Conservation (phyloP, 1,140 invertebrate species). For the Pteromalus puparum region DNA sequence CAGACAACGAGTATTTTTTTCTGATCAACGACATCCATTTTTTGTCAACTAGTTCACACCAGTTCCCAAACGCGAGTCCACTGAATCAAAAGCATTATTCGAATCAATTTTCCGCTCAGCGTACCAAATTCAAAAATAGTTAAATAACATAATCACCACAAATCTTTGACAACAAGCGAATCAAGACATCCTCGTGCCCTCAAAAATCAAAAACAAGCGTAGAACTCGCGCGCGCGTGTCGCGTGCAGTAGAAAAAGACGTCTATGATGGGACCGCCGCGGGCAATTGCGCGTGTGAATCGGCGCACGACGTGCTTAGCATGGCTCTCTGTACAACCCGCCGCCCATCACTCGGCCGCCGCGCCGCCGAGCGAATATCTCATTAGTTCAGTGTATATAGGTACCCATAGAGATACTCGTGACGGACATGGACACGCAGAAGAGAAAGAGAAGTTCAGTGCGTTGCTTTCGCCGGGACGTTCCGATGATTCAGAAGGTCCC, state of each 20-base stretch:
- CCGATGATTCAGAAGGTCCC: not conserved
- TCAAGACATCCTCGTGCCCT: not conserved
- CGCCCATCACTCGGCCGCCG: slow-evolving; percentile 26
- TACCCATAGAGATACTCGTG: slow-evolving; percentile 1
- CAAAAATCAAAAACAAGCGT: not conserved
- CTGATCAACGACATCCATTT: too few species aligned
- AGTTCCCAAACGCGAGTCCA: too few species aligned
- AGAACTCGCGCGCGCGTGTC: not conserved
- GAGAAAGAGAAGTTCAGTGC: slow-evolving; percentile 7
- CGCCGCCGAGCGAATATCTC: slow-evolving; percentile 5
- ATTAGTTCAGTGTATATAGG: not conserved
- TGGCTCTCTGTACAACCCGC: slow-evolving; percentile 16
- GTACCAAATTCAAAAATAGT: too few species aligned
- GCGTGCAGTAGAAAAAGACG: slow-evolving; percentile 42
- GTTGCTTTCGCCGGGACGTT: slow-evolving; percentile 4
- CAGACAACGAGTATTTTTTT: too few species aligned
- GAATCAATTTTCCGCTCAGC: too few species aligned
- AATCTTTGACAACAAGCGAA: not conserved
- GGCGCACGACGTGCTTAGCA: slow-evolving; percentile 9
- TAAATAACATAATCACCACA: too few species aligned
- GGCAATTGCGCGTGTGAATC: slow-evolving; percentile 45
- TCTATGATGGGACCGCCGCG: slow-evolving; percentile 38
- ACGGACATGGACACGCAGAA: not conserved
- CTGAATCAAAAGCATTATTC: too few species aligned
- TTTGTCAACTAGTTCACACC: too few species aligned